Evolutionary conservation across 2,888 invertebrate species (phyloP).

Genomic region (Tipula confusa): DNA sequence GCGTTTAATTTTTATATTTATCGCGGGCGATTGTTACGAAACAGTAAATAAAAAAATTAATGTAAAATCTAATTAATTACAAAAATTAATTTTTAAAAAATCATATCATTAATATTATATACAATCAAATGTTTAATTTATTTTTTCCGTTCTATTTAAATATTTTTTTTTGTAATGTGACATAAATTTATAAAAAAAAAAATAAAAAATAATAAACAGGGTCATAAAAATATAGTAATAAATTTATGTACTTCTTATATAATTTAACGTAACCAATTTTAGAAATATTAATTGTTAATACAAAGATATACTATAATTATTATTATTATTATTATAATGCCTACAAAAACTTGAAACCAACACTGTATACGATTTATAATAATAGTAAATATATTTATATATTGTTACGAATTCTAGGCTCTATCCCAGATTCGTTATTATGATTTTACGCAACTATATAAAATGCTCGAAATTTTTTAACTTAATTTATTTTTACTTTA

Average conservation of each 20-base stretch:
- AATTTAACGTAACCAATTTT: neutral
- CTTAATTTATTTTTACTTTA: too few relatives aligned
- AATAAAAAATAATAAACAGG: constrained; percentile 8
- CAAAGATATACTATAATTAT: constrained; percentile 7
- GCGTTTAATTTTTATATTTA: neutral
- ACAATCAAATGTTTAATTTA: constrained; percentile 7
- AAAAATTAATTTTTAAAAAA: neutral
- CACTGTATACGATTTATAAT: constrained; percentile 28
- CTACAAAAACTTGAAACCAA: constrained; percentile 26
- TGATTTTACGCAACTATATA: too few relatives aligned
- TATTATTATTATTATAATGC: constrained; percentile 27
- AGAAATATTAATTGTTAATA: constrained; percentile 28
- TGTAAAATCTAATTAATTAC: too few relatives aligned
- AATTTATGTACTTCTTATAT: constrained; percentile 1
- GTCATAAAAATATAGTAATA: neutral
- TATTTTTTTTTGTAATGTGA: neutral
- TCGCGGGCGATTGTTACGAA: neutral
- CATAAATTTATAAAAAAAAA: neutral
- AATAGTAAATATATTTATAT: constrained; percentile 27
- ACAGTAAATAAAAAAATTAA: neutral
- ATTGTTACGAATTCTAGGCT: too few relatives aligned
- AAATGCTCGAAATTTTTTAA: too few relatives aligned
- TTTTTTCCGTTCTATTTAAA: neutral
- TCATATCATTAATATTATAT: constrained; percentile 25
- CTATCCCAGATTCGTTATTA: too few relatives aligned